Evolutionary conservation across 2,888 invertebrate genomes (phyloP), one percentile per base, ranked within the genome.

Genomic region (Heliconius ethilla): DNA sequence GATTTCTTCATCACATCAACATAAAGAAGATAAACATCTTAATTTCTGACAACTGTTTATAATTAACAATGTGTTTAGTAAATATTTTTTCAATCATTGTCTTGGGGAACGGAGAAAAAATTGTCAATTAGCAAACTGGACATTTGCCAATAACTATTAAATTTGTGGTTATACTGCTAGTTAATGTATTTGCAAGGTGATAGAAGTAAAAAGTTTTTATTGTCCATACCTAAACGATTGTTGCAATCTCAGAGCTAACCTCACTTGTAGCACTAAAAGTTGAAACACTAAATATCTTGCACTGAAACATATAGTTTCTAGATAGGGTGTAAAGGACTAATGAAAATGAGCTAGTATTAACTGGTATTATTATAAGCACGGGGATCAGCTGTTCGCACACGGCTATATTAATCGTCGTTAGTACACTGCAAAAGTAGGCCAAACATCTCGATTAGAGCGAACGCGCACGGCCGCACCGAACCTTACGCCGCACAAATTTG

Each of bases 331-430:
- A 85, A 86, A 84, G 83, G 81, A 83, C 83, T 85, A 83, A 84
- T 87, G 67, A 78, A 79, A 78, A 78, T 76, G 29, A 75, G 72
- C 73, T 75, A 76, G 75, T 79, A 72, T 62, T 70, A 70, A 78
- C 81, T 81, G 81, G 78, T 87, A 86, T 85, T 83, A 84, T 85
- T 86, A 87, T 86, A 86, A 85, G 86, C 85, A 87, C 89, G 85
- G 90, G 89, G 88, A 94, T 91, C 94, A 94, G 94, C 94, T 94
- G 94, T 92, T 94, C 89, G 88, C 87, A 87, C 88, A 89, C 90
- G 89, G 89, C 93, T 93, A 94, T 91, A 93, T 93, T 92, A 91
- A 94, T 92, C 92, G 89, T 86, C 86, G 88, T 87, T 90, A 91
- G 89, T 91, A 90, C 88, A 87, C 87, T 86, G 86, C 89, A 89